A percentile compares a stretch with the other conserved stretches of the same genome.
phyloP scores from a whole-genome alignment of 2,113 vertebrate genomes.

The Sarotherodon lohbergeri region DNA sequence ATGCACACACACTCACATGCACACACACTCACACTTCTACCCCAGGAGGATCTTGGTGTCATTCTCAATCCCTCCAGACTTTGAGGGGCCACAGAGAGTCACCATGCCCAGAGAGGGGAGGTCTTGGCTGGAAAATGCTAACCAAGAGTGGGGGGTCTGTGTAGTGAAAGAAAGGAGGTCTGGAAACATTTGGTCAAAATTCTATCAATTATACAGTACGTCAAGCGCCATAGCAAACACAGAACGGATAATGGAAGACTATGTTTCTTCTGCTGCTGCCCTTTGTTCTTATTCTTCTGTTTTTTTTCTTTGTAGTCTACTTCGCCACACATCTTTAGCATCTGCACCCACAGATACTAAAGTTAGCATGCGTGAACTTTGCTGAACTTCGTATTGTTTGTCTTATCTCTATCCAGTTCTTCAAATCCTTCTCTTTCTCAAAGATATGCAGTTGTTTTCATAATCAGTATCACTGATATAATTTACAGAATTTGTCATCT shows the following conservation, averaged over 20 bases:
- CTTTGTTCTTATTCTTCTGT: not conserved
- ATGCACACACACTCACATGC: not conserved
- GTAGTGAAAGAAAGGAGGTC: slow-evolving; percentile 15
- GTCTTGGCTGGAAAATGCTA: slow-evolving; percentile 7
- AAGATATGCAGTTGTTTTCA: slow-evolving; percentile 20
- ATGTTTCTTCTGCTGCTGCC: not conserved
- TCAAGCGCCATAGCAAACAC: slow-evolving; percentile 32
- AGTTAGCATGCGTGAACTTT: not conserved
- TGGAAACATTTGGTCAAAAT: slow-evolving; percentile 55
- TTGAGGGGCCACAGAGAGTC: slow-evolving; percentile 29
- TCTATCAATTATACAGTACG: slow-evolving; percentile 39
- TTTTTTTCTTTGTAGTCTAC: not conserved
- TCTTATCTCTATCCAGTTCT: not conserved
- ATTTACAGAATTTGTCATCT: slow-evolving; percentile 50
- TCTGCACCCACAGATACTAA: not conserved
- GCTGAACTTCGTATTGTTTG: not conserved
- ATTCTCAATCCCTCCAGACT: slow-evolving; percentile 32
- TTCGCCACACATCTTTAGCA: fast-evolving
- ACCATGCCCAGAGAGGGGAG: slow-evolving; percentile 16
- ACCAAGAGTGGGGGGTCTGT: slow-evolving; percentile 20
- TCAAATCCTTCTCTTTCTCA: not conserved
- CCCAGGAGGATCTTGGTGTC: slow-evolving; percentile 6
- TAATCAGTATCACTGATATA: slow-evolving; percentile 21
- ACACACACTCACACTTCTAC: not conserved
- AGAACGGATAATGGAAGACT: not conserved